These are phyloP conservation scores for Cinclus cinclus DNA, from an alignment of 2,113 vertebrate genomes.

Conservation along the genomic window DNA sequence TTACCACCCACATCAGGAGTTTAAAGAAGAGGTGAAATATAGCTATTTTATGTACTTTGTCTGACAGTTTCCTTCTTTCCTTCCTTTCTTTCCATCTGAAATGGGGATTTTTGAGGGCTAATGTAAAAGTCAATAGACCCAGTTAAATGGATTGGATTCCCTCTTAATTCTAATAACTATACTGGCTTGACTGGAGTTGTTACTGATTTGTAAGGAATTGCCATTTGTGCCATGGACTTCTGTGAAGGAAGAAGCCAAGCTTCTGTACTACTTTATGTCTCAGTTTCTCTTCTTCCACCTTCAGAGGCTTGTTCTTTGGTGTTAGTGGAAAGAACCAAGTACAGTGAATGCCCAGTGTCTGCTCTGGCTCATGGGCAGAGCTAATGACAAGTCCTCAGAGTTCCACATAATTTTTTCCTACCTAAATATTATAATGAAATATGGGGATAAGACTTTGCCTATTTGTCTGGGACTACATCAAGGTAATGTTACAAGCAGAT, in stretches of 20 bases:
- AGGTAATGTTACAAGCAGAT: neutral
- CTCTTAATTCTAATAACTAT: neutral
- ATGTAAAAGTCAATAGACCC: neutral
- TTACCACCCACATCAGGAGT: neutral
- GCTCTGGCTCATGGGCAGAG: neutral
- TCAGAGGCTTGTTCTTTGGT: neutral
- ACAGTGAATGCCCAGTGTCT: neutral
- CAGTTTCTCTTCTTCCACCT: neutral
- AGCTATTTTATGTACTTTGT: neutral
- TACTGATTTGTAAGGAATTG: neutral
- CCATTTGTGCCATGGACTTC: neutral
- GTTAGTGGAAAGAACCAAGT: neutral
- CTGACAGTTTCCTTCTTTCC: neutral
- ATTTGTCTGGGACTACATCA: neutral
- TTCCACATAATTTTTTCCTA: neutral
- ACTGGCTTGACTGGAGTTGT: neutral
- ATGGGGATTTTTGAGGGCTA: neutral
- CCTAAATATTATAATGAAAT: neutral
- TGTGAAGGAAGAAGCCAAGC: neutral
- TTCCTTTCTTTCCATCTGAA: neutral
- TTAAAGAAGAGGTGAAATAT: neutral
- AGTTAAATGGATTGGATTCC: neutral
- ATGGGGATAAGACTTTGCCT: neutral
- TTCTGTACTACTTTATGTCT: neutral
- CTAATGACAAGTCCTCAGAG: neutral